Evolutionary conservation across 2,113 vertebrate species (phyloP), one percentile per base, ranked within the genome.

Genomic region (Cygnus atratus): DNA sequence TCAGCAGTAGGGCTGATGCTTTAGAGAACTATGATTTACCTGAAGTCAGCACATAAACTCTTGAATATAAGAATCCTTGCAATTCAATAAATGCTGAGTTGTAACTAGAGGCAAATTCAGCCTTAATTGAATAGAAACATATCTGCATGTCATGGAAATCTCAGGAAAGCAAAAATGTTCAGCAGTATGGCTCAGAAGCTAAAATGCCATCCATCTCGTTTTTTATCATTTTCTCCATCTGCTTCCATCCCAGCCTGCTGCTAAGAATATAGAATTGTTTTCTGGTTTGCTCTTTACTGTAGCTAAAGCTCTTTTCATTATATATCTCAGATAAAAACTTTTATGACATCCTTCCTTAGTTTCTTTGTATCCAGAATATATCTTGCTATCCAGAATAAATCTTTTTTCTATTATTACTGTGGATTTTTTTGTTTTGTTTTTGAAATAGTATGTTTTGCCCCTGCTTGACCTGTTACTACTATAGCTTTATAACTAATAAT

Each of bases 211-310:
- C 22, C 63, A 58, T 83, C 76, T 59, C 26, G 61, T 70, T 87
- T 67, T 81, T 67, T 90, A 83, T 90, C 81, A 73, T 48, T 94
- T 89, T 94, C 57, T 93, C 84, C 75, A 91, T 95, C 94, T 95
- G 84, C 63, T 91, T 68, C 61, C 35, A 52, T 83, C n/a, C 48
- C 48, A 87, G 24, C 37, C 79, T 93, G 17, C 58, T 87, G 80
- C 93, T 94, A 84, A 77, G 46, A 92, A 81, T 74, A 78, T 18
- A 75, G 43, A 87, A 75, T 93, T 83, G 59, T 84, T 94, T 94
- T 93, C 74, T 81, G 57, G 41, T 82, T 93, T 82, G 11, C 19
- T 46, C 13, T 77, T 94, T 78, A 26, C 62, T n/a, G 67, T 55
- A 85, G 46, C 50, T 67, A 82, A 80, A 68, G 11, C 19, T 88